These are phyloP conservation scores for Serripes groenlandicus DNA, from an alignment of 2,888 invertebrate genomes.

Conservation along the genomic window DNA sequence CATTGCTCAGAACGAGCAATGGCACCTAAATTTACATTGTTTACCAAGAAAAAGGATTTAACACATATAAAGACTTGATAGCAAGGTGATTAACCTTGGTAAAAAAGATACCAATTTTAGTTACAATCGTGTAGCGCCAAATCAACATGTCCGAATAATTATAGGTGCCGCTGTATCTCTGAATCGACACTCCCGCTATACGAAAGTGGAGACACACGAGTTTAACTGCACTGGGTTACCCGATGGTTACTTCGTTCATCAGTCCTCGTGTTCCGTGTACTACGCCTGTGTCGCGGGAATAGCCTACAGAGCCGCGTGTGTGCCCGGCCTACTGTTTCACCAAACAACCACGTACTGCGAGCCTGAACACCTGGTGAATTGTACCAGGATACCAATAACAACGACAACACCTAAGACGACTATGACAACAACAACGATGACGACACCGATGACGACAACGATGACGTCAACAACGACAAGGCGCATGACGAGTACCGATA, in stretches of 20 bases:
- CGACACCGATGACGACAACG: too few relatives aligned
- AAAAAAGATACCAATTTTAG: too few relatives aligned
- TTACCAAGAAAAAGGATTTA: too few relatives aligned
- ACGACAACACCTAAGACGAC: neutral
- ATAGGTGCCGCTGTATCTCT: neutral
- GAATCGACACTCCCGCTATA: constrained; percentile 9
- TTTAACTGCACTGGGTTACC: constrained; percentile 17
- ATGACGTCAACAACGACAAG: neutral
- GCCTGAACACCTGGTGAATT: constrained; percentile 4
- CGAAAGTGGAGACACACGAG: neutral
- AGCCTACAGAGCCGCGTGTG: constrained; percentile 3
- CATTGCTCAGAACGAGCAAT: too few relatives aligned
- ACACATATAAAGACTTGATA: too few relatives aligned
- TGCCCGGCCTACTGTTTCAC: constrained; percentile 1
- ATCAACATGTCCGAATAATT: too few relatives aligned
- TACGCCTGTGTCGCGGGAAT: constrained; percentile 15
- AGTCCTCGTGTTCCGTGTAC: constrained; percentile 1
- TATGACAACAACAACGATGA: too few relatives aligned
- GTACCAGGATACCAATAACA: neutral
- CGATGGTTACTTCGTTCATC: constrained; percentile 14
- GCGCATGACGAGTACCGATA: neutral
- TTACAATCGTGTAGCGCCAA: too few relatives aligned
- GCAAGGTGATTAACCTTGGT: too few relatives aligned
- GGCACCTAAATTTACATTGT: too few relatives aligned
- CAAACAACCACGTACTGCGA: neutral